Percentiles rank a stretch among this genome's conserved stretches.
Conservation (phyloP, 2,797 vertebrate species). For the Nyctalus aviator region DNA sequence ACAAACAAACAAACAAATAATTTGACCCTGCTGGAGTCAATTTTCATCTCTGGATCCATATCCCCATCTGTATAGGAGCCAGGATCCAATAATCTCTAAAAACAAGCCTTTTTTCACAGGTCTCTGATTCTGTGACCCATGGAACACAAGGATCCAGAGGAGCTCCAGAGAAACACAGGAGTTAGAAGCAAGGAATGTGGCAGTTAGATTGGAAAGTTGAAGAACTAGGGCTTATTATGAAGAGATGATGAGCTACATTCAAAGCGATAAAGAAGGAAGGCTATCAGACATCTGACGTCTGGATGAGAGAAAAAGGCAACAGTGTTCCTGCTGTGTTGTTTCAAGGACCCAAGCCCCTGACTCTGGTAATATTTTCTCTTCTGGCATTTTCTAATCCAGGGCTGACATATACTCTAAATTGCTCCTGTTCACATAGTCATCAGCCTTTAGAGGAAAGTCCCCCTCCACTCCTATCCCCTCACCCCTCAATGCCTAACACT, state of each 20-base stretch:
- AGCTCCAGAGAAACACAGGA: background rate
- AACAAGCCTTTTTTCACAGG: background rate
- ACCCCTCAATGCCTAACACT: background rate
- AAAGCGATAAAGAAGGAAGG: background rate
- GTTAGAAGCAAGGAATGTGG: slow-evolving; percentile 7
- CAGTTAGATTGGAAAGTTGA: background rate
- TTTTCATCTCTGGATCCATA: background rate
- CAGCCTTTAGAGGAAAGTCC: background rate
- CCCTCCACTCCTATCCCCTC: background rate
- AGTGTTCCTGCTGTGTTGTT: background rate
- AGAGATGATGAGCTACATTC: background rate
- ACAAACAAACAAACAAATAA: background rate
- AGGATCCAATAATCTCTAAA: background rate
- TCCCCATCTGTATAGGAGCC: background rate
- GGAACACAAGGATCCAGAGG: background rate
- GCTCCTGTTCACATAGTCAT: background rate
- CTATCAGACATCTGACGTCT: background rate
- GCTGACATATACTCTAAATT: background rate
- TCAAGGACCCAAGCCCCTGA: background rate
- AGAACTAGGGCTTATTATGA: background rate
- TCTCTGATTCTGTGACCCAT: slow-evolving; percentile 5
- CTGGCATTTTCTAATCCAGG: background rate
- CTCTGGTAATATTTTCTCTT: background rate
- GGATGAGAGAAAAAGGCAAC: background rate
- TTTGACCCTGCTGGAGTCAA: background rate